Conservation (phyloP, 2,888 invertebrate species). For the Spisula subtruncata region DNA sequence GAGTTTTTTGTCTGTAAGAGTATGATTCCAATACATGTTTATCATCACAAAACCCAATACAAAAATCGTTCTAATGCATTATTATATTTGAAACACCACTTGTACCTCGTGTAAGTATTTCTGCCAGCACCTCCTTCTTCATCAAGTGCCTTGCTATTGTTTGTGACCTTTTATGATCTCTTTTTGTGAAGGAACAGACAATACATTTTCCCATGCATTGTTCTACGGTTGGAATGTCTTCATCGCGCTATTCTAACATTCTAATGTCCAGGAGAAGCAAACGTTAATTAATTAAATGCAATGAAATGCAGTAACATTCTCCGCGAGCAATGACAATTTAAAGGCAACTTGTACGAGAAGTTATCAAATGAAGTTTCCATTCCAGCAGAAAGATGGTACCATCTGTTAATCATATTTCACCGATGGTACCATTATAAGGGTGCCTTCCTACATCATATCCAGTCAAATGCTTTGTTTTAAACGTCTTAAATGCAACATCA, state of each 20-base stretch:
- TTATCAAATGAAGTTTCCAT: background rate
- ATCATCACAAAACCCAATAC: too few species aligned
- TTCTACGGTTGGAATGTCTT: background rate
- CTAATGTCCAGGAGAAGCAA: conserved; percentile 10
- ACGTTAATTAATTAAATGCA: conserved; percentile 25
- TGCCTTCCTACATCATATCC: background rate
- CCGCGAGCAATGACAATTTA: background rate
- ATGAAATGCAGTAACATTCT: conserved; percentile 5
- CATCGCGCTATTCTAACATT: background rate
- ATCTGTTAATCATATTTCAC: conserved; percentile 19
- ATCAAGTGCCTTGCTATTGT: background rate
- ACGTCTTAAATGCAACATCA: conserved; percentile 23
- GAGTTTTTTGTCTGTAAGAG: too few species aligned
- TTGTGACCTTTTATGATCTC: background rate
- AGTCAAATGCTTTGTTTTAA: conserved; percentile 32
- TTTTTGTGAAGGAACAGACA: background rate
- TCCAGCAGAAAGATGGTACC: background rate
- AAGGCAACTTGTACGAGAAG: conserved; percentile 14
- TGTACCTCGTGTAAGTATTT: background rate
- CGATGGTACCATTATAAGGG: conserved; percentile 17
- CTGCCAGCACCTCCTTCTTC: background rate
- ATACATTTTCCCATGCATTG: background rate
- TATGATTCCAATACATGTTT: too few species aligned
- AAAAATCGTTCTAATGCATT: too few species aligned
- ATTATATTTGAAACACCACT: too few species aligned